phyloP scores from a whole-genome alignment of 2,797 vertebrate genomes.

The Microchirus variegatus region DNA sequence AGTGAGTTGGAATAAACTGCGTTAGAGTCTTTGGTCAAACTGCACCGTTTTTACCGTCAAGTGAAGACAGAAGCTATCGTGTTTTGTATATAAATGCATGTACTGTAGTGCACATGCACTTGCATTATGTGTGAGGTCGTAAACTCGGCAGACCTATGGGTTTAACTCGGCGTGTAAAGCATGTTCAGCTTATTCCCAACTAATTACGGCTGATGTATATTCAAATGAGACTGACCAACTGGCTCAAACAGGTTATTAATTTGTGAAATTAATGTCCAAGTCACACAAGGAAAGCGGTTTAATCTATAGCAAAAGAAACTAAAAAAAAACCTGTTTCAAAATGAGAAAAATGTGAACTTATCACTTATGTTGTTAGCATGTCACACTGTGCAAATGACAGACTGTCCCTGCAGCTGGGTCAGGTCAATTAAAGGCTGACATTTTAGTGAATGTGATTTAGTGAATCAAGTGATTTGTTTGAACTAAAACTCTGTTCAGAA shows the following conservation, averaged over 20 bases:
- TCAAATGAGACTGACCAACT: background rate
- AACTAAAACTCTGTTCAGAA: background rate
- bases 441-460: slow-evolving; percentile 16
- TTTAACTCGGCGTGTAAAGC: slow-evolving; percentile 17
- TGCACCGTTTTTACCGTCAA: slow-evolving; percentile 29
- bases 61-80: slow-evolving; percentile 53
- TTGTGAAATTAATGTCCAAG: background rate
- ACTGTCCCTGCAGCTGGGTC: slow-evolving; percentile 7
- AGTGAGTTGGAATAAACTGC: slow-evolving; percentile 27
- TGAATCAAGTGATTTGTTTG: background rate
- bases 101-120: slow-evolving; percentile 23
- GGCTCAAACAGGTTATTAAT: slow-evolving; percentile 1
- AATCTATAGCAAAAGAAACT: background rate
- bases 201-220: slow-evolving; percentile 22
- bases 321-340: background rate
- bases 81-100: slow-evolving; percentile 44
- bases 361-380: background rate
- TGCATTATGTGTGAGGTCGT: slow-evolving; percentile 33
- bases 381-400: slow-evolving; percentile 3
- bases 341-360: background rate
- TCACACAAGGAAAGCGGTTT: background rate
- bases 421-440: slow-evolving; percentile 1
- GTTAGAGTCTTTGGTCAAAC: slow-evolving; percentile 38
- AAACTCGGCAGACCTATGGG: slow-evolving; percentile 32
- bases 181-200: slow-evolving; percentile 14